phyloP scores from a whole-genome alignment of 2,113 vertebrate genomes.

The Neolamprologus falcicula region DNA sequence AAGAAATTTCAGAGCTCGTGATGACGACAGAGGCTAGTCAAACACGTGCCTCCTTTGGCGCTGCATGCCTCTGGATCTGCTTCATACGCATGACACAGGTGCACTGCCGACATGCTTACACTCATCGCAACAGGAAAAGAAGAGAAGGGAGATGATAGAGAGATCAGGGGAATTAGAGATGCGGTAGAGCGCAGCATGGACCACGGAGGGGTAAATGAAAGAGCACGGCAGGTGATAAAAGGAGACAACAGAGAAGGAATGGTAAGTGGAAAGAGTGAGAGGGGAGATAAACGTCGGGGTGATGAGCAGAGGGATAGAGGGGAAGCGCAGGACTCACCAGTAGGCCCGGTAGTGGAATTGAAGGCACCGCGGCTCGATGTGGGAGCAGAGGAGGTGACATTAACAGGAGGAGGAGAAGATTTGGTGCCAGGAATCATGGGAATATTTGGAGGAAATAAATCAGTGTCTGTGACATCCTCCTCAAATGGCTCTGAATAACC shows the following conservation, averaged over 20 bases:
- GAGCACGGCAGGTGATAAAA: not conserved
- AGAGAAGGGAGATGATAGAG: not conserved
- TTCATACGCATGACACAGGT: slow-evolving; percentile 1
- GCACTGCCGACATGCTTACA: slow-evolving; percentile 20
- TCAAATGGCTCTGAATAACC: slow-evolving; percentile 54
- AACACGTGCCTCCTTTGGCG: slow-evolving; percentile 12
- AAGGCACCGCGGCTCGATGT: slow-evolving; percentile 11
- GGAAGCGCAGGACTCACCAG: slow-evolving; percentile 52
- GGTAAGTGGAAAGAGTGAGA: not conserved
- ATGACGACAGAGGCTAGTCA: not conserved
- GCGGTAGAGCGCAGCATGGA: not conserved
- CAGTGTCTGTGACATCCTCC: not conserved
- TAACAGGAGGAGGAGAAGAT: slow-evolving; percentile 9
- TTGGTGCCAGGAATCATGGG: slow-evolving; percentile 20
- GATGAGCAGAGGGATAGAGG: not conserved
- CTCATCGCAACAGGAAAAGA: not conserved
- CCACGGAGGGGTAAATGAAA: not conserved
- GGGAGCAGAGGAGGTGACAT: slow-evolving; percentile 32
- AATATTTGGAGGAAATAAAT: slow-evolving; percentile 10
- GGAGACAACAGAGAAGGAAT: not conserved
- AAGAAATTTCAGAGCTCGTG: not conserved
- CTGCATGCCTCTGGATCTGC: not conserved
- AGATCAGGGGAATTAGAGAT: not conserved
- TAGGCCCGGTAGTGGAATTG: slow-evolving; percentile 26
- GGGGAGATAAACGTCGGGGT: not conserved